Evolutionary conservation across 2,113 vertebrate genomes (phyloP).

Genomic region (Cochlearius cochlearius): DNA sequence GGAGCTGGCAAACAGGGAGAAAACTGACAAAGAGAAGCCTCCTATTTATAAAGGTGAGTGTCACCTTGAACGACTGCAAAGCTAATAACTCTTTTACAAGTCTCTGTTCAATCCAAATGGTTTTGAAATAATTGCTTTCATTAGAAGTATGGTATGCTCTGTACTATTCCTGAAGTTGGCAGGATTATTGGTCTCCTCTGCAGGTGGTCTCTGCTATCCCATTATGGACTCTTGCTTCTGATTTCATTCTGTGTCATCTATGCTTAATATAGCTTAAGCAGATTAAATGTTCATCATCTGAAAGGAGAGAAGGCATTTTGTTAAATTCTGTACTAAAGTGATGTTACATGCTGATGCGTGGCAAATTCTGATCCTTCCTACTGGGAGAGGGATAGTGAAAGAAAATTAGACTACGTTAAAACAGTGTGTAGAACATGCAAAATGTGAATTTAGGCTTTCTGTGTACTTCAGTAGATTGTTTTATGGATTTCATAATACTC

Average conservation of each 20-base stretch:
- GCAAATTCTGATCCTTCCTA: neutral
- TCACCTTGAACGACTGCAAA: neutral
- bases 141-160: neutral
- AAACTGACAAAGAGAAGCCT: conserved; percentile 81
- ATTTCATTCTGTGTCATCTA: neutral
- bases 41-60: conserved; percentile 91
- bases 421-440: rapidly evolving
- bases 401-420: neutral
- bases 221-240: neutral
- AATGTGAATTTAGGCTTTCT: neutral
- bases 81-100: neutral
- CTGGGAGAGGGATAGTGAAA: neutral
- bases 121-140: neutral
- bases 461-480: neutral
- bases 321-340: neutral
- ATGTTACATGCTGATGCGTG: neutral
- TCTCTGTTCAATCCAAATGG: neutral
- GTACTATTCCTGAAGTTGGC: neutral
- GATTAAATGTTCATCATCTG: neutral
- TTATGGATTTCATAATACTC: neutral
- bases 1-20: conserved; percentile 86
- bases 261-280: neutral
- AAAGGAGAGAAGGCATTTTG: neutral
- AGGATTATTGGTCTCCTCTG: neutral
- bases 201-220: neutral